Base-by-base conservation (phyloP, 2,113 vertebrate genomes). In the Girardinichthys multiradiatus region DNA sequence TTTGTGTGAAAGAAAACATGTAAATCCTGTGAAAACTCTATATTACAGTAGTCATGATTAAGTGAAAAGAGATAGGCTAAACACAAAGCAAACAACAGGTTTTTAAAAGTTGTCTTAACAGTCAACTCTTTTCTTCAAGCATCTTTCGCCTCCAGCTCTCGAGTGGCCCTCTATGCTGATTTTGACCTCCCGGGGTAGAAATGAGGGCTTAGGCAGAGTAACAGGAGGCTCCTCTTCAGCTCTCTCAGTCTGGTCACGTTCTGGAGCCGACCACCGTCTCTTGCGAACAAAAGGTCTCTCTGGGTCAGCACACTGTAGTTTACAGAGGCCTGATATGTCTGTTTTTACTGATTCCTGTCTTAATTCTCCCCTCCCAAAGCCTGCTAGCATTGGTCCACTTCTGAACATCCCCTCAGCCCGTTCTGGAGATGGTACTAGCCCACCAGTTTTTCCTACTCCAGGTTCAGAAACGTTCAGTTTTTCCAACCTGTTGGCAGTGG, bases 151-250 rank as follows among this genome's bases (percentile, higher is more conserved):
- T 90, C 98, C 98, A 87, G 96, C 91, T 13, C 96, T 98, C 82
- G 98, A 99, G 89, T 96, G 96, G 90, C 98, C 97, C 95, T 99
- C 98, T 74, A 99, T 99, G 95, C 95, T 97, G 93, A 99, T 96
- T 94, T 99, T 99, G 87, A 99, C 95, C 95, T 98, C 97, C 93
- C 99, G 97, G 93, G 98, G 96, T 93, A 99, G 96, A 90, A 98
- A 97, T 89, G 96, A 96, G 93, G 96, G 96, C 92, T 96, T 98
- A 78, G 97, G 97, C 90, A 99, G 96, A 95, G 96, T 96, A 92
- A 95, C 93, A 72, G 97, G 96, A 70, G 96, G 97, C 81, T 97
- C 96, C 71, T 96, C 96, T 88, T 98, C 97, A 0, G 94, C 94
- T 92, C 92, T 97, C 93, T 95, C 96, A 87, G 96, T 93, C 93